Base-by-base conservation (phyloP, 2,888 invertebrate genomes). In the Drosophila paramelanica region DNA sequence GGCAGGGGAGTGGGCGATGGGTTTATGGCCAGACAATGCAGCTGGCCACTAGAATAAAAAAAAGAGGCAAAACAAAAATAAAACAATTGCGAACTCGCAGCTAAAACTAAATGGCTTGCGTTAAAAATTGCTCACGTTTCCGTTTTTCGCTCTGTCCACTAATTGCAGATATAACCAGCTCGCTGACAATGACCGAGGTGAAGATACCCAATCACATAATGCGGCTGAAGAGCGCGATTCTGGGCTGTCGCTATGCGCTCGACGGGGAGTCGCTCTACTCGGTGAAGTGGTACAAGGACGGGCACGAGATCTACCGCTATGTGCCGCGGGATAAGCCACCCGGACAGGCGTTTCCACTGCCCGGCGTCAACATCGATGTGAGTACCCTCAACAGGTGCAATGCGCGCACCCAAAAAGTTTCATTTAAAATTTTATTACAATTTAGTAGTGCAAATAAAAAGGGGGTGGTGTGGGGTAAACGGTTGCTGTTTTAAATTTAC, bases 231-330 rank as follows among this genome's bases (percentile, higher is more conserved):
- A 95, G 95, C 87, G 96, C 96, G 52, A 93, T 94, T 72, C 93
- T 97, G 77, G 96, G 96, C 59, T 97, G 97, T 92, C 95, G 95
- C 91, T 97, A 96, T 93, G 95, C 96, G 91, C 94, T 97, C 90
- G 96, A 97, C 82, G 95, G 95, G 2, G 97, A 97, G 91, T 94
- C 95, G 59, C 94, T 97, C 51, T 97, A 97, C 93, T 97, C 97
- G 31, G 97, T 97, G 89, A 97, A 97, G 93, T 97, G 97, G 97
- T 97, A 97, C 93, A 97, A 97, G 92, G 97, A 97, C 91, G 97
- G 97, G 73, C 95, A 96, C 91, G 97, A 97, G 93, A 97, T 97
- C 93, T 97, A 96, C 93, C 94, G 97, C 68, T 97, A 95, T 93
- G 96, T 97, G 83, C 97, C 97, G 36, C 94, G 96, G 52, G 96